A percentile compares a stretch with the other conserved stretches of the same genome.
Conservation (phyloP, 2,113 vertebrate species). For the Cephalopholis sonnerati region DNA sequence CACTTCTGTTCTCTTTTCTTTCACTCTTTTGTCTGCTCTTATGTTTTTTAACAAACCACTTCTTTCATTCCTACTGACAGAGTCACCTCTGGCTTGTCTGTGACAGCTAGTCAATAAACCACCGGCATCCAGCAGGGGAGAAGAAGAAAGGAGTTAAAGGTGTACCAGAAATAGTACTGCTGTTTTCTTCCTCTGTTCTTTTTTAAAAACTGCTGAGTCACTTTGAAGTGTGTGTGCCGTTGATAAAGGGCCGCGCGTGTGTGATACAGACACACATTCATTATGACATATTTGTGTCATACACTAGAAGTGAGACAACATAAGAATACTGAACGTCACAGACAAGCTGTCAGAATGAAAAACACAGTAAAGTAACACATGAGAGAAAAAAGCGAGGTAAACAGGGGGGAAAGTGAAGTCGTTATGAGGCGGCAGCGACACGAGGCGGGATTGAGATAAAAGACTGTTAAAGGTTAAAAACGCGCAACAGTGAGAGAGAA, state of each 20-base stretch:
- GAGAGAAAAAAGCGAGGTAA: neutral
- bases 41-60: slow-evolving; percentile 2
- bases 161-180: slow-evolving; percentile 55
- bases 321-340: neutral
- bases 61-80: slow-evolving; percentile 32
- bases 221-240: slow-evolving; percentile 40
- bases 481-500: neutral
- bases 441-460: neutral
- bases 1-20: slow-evolving; percentile 7
- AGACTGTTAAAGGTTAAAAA: neutral
- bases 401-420: neutral
- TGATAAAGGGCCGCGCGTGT: neutral
- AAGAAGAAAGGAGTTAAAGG: slow-evolving; percentile 40
- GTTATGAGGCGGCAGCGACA: neutral
- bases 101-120: slow-evolving; percentile 57
- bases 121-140: slow-evolving; percentile 1
- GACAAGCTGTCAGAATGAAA: neutral
- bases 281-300: slow-evolving; percentile 48
- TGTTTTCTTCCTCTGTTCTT: slow-evolving; percentile 23
- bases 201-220: slow-evolving; percentile 47
- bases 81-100: slow-evolving; percentile 39
- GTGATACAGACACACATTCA: slow-evolving; percentile 1
- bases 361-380: neutral
- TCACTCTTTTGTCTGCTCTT: slow-evolving; percentile 22
- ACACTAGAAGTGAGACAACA: neutral